These are phyloP conservation scores for Balanococcus diminutus DNA, from an alignment of 2,888 invertebrate genomes.

Conservation along the genomic window DNA sequence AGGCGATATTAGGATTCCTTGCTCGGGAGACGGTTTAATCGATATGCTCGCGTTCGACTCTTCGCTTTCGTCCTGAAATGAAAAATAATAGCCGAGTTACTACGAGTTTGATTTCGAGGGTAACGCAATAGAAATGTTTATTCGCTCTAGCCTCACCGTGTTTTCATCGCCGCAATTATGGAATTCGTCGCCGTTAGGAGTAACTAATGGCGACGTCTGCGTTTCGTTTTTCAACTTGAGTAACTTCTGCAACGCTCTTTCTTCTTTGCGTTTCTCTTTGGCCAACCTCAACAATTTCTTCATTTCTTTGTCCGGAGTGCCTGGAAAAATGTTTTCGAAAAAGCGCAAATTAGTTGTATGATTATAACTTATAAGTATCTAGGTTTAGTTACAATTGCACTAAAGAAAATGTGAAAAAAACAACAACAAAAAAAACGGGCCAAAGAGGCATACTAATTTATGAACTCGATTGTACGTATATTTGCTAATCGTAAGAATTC, in stretches of 20 bases:
- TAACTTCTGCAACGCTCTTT: conserved; percentile 34
- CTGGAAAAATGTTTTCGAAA: conserved; percentile 16
- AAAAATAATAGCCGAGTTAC: neutral
- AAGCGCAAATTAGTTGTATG: too few species aligned
- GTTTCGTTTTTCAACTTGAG: neutral
- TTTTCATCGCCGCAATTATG: neutral
- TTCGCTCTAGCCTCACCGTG: neutral
- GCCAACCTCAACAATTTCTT: conserved; percentile 33
- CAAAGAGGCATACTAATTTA: neutral
- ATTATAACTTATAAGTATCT: too few species aligned
- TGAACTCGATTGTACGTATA: too few species aligned
- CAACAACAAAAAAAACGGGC: neutral
- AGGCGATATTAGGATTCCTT: conserved; percentile 67
- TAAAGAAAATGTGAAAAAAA: neutral
- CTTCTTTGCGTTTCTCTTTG: conserved; percentile 50
- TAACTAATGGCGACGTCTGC: neutral
- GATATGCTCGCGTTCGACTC: neutral
- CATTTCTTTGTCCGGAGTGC: conserved; percentile 35
- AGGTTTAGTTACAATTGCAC: neutral
- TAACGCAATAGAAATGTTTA: neutral
- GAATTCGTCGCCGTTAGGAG: conserved; percentile 41
- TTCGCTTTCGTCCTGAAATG: conserved; percentile 35
- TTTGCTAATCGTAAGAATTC: too few species aligned
- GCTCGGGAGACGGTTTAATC: conserved; percentile 61
- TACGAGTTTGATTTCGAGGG: neutral